phyloP scores from a whole-genome alignment of 2,888 invertebrate genomes.

The Creontiades dilutus region DNA sequence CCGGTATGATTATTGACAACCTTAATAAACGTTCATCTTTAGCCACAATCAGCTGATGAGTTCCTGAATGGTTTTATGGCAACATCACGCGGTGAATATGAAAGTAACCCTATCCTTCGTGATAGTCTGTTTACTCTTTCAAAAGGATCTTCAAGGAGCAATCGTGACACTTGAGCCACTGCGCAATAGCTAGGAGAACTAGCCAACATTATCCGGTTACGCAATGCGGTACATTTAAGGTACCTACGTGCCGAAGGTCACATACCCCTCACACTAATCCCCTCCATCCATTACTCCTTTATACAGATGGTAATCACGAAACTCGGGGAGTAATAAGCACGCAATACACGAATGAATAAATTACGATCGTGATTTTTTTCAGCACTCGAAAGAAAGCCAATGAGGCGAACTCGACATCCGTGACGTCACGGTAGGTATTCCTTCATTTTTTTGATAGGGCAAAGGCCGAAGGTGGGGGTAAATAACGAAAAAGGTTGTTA shows the following conservation, averaged over 20 bases:
- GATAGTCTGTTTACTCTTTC: constrained; percentile 3
- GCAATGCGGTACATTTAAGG: constrained; percentile 64
- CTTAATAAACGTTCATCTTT: no score
- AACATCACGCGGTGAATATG: neutral
- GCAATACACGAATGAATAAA: constrained; percentile 67
- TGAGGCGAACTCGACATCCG: constrained; percentile 40
- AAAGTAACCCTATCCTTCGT: neutral
- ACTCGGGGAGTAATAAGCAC: constrained; percentile 55
- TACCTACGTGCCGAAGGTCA: constrained; percentile 65
- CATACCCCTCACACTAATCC: constrained; percentile 26
- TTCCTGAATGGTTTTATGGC: neutral
- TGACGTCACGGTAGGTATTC: constrained; percentile 66
- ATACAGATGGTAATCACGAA: constrained; percentile 65
- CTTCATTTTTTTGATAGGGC: neutral
- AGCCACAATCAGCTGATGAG: neutral
- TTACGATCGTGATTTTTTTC: constrained; percentile 56
- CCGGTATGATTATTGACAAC: no score
- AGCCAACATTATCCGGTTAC: constrained; percentile 56
- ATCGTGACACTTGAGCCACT: constrained; percentile 24
- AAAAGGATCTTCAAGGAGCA: constrained; percentile 8
- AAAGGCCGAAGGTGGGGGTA: neutral
- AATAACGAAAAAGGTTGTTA: neutral
- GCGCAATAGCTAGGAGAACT: constrained; percentile 22
- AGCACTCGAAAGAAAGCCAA: constrained; percentile 25
- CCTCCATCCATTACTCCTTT: constrained; percentile 17